Conservation (phyloP, 2,888 invertebrate genomes). For the Spisula subtruncata region DNA sequence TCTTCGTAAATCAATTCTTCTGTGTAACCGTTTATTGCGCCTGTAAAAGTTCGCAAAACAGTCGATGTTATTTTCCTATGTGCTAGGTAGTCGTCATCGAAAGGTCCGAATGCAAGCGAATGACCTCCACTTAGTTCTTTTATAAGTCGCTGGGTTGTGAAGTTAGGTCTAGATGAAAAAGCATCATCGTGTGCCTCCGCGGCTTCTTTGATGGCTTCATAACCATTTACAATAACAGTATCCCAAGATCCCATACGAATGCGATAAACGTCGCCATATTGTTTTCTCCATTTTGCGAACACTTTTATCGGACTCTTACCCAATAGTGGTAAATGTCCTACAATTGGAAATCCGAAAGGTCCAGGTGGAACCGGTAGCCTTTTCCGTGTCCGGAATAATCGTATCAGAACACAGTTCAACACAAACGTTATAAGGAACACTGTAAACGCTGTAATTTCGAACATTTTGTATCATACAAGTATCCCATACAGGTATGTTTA, state of each 20-base stretch:
- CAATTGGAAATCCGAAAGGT: conserved; percentile 71
- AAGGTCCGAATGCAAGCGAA: conserved; percentile 33
- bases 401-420: not conserved
- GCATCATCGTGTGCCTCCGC: conserved; percentile 59
- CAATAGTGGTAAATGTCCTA: conserved; percentile 74
- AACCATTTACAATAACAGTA: conserved; percentile 73
- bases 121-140: conserved; percentile 23
- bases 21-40: conserved; percentile 22
- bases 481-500: too few species aligned
- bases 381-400: not conserved
- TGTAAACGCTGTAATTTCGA: conserved; percentile 19
- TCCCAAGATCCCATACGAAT: conserved; percentile 70
- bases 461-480: not conserved
- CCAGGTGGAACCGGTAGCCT: conserved; percentile 55
- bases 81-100: conserved; percentile 38
- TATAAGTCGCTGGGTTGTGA: conserved; percentile 51
- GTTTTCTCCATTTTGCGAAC: conserved; percentile 60
- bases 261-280: conserved; percentile 71
- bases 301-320: conserved; percentile 62
- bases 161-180: conserved; percentile 67
- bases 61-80: conserved; percentile 60
- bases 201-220: conserved; percentile 62
- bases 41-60: conserved; percentile 59
- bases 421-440: conserved; percentile 18
- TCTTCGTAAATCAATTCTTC: conserved; percentile 17